phyloP scores from a whole-genome alignment of 2,888 invertebrate genomes.

The Hirtodrosophila alboralis region DNA sequence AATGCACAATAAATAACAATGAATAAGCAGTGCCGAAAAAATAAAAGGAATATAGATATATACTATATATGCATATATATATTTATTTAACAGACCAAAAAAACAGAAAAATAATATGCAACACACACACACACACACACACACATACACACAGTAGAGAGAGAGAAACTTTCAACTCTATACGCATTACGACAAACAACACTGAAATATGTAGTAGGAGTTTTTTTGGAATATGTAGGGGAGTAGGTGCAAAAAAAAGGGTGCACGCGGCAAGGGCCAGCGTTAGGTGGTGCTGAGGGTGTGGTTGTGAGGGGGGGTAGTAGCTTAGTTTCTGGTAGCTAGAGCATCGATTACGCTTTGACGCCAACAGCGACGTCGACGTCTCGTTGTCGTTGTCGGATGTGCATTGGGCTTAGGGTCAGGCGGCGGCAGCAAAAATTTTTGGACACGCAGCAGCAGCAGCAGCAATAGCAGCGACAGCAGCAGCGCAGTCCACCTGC shows the following conservation, averaged over 20 bases:
- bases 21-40: too few relatives aligned
- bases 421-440: slow-evolving; percentile 58
- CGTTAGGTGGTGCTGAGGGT: not conserved
- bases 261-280: too few relatives aligned
- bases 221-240: too few relatives aligned
- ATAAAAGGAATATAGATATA: too few relatives aligned
- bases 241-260: too few relatives aligned
- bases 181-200: slow-evolving; percentile 59
- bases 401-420: slow-evolving; percentile 54
- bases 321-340: slow-evolving; percentile 35
- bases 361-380: slow-evolving; percentile 44
- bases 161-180: slow-evolving; percentile 18
- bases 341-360: slow-evolving; percentile 65
- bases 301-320: not conserved
- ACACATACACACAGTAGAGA: not conserved
- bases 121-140: slow-evolving; percentile 13
- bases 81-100: slow-evolving; percentile 38
- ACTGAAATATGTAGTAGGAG: slow-evolving; percentile 2
- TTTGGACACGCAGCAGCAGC: slow-evolving; percentile 59
- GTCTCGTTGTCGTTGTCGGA: too few relatives aligned
- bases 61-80: too few relatives aligned
- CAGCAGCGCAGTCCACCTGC: slow-evolving; percentile 73
- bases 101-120: slow-evolving; percentile 31
- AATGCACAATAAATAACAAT: slow-evolving; percentile 59
- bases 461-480: slow-evolving; percentile 8